Evolutionary conservation across 2,113 vertebrate genomes (phyloP).

Genomic region (Plecotus auritus): DNA sequence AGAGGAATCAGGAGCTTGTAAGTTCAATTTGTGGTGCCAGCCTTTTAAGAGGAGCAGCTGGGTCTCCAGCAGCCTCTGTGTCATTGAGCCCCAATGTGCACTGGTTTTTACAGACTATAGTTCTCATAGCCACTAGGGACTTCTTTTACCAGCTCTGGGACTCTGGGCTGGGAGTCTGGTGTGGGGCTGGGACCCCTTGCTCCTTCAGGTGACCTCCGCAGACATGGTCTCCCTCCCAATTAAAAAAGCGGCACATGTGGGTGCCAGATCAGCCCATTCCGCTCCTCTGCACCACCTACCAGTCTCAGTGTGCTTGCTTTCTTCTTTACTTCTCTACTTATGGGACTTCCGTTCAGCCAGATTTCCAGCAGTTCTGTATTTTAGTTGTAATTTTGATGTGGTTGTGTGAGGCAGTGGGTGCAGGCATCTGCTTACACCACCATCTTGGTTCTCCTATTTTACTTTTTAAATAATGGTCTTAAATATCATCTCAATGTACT

Average conservation of each 20-base stretch:
- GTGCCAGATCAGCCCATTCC: not conserved
- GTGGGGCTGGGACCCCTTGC: not conserved
- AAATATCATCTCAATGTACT: not conserved
- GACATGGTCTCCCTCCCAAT: not conserved
- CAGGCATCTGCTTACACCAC: too few relatives aligned
- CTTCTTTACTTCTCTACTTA: not conserved
- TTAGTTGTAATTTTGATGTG: too few relatives aligned
- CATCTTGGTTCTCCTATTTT: not conserved
- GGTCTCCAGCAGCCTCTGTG: not conserved
- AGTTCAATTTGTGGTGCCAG: not conserved
- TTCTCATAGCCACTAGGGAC: not conserved
- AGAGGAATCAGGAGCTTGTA: not conserved
- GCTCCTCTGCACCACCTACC: not conserved
- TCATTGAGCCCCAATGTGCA: not conserved
- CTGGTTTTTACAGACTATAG: not conserved
- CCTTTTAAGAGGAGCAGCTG: not conserved
- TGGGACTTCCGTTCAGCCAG: not conserved
- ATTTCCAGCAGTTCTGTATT: not conserved
- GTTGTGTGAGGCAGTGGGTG: too few relatives aligned
- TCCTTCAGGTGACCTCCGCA: not conserved
- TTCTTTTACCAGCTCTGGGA: not conserved
- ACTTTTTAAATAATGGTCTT: not conserved
- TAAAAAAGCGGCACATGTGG: not conserved
- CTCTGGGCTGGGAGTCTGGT: not conserved
- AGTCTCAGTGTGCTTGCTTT: not conserved